Evolutionary conservation across 1,140 invertebrate genomes (phyloP).

Genomic region (Ostrea denselamellosa): DNA sequence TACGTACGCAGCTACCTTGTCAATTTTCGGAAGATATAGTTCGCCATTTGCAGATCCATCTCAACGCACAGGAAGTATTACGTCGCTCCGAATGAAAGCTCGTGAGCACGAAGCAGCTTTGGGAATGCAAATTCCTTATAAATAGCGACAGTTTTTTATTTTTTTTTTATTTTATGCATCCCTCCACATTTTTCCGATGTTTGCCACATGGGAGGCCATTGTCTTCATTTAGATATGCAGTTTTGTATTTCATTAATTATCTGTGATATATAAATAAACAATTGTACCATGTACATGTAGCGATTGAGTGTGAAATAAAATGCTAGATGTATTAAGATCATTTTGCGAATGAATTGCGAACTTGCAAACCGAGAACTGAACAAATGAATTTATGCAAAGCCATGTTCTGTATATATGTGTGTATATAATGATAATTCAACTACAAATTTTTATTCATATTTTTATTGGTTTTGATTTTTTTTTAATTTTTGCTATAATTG

Average conservation of each 20-base stretch:
- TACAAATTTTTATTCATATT: no score
- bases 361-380: no score
- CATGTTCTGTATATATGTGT: no score
- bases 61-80: conserved; percentile 91
- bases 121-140: conserved; percentile 82
- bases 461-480: no score
- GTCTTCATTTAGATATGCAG: neutral
- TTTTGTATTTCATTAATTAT: neutral
- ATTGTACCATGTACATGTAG: neutral
- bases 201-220: neutral
- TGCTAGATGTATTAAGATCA: no score
- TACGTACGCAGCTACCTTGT: conserved; percentile 25
- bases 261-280: neutral
- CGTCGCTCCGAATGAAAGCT: conserved; percentile 91
- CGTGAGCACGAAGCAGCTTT: conserved; percentile 93
- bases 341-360: no score
- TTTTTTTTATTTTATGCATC: neutral
- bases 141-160: neutral
- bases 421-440: no score
- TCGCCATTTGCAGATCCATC: conserved; percentile 78
- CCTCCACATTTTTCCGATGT: neutral
- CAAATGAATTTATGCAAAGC: no score
- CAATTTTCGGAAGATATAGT: conserved; percentile 15
- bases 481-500: no score
- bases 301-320: no score